Conservation (phyloP, 2,888 invertebrate genomes). For the Parnassius apollo region DNA sequence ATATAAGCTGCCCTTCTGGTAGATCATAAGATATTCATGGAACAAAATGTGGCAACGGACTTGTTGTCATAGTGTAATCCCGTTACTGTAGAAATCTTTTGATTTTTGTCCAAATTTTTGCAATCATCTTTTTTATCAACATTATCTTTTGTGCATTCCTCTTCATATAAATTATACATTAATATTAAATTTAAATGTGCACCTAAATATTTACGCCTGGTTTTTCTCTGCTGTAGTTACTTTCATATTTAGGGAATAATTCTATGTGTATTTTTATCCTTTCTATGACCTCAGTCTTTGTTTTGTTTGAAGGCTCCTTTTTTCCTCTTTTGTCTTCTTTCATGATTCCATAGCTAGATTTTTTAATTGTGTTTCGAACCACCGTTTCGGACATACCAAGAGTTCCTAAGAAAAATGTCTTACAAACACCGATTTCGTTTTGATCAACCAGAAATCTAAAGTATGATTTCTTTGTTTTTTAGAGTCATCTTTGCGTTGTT, state of each 20-base stretch:
- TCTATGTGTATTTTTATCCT: background rate
- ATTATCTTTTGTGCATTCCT: background rate
- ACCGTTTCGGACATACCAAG: conserved; percentile 1
- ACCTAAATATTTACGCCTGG: background rate
- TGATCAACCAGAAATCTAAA: too few relatives aligned
- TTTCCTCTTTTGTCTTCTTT: conserved; percentile 1
- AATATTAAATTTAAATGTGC: background rate
- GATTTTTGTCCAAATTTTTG: background rate
- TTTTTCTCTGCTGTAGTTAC: background rate
- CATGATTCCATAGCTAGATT: background rate
- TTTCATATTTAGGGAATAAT: background rate
- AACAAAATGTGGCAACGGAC: too few relatives aligned
- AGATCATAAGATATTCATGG: too few relatives aligned
- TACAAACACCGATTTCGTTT: background rate
- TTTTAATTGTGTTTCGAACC: conserved; percentile 4
- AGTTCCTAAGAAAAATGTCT: background rate
- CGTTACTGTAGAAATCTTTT: too few relatives aligned
- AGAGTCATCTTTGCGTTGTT: too few relatives aligned
- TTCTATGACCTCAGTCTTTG: background rate
- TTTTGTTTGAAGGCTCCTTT: background rate
- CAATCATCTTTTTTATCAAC: background rate
- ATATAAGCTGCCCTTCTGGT: too few relatives aligned
- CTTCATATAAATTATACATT: background rate
- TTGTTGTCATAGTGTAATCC: too few relatives aligned
- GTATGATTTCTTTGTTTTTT: too few relatives aligned